phyloP scores from a whole-genome alignment of 1,140 invertebrate species.

The Sarcophaga peregrina region DNA sequence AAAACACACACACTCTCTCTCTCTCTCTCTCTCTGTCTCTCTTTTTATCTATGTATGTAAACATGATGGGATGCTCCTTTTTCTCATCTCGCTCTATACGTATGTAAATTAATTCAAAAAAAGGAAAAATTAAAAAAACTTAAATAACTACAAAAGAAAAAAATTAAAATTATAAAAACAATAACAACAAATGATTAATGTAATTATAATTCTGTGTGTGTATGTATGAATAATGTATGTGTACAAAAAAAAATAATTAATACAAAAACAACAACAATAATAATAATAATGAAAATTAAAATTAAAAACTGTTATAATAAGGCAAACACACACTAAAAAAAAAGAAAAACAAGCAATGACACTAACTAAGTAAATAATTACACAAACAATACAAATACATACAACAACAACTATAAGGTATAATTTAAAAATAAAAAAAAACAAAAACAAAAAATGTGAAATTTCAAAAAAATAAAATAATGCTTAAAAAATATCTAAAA shows the following conservation, averaged over 20 bases:
- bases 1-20: too few relatives aligned
- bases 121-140: too few relatives aligned
- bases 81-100: not conserved
- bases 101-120: not conserved
- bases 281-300: not conserved
- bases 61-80: not conserved
- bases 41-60: not conserved
- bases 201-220: not conserved
- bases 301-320: not conserved
- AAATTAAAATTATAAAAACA: too few relatives aligned
- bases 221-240: slow-evolving; percentile 17
- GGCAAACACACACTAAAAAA: not conserved
- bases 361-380: too few relatives aligned
- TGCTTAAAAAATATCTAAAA: not conserved
- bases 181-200: not conserved
- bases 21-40: too few relatives aligned
- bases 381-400: too few relatives aligned
- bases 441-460: too few relatives aligned
- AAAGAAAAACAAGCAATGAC: not conserved
- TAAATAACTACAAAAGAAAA: not conserved
- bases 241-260: not conserved
- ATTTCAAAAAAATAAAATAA: too few relatives aligned
- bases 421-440: not conserved
- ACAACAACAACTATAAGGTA: too few relatives aligned
- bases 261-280: not conserved